These are phyloP conservation scores for Achroia grisella DNA, from an alignment of 1,140 invertebrate genomes.

Conservation along the genomic window DNA sequence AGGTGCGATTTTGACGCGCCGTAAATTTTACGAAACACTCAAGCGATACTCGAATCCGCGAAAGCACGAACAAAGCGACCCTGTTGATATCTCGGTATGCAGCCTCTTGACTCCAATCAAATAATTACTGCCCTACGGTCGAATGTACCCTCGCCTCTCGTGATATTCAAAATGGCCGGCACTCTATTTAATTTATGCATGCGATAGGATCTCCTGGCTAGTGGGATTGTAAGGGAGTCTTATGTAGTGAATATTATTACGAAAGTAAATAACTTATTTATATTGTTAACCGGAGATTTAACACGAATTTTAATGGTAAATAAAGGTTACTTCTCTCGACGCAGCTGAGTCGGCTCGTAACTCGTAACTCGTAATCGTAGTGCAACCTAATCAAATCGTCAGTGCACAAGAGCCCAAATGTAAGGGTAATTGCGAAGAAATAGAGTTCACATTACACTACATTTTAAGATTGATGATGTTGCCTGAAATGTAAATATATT, in stretches of 20 bases:
- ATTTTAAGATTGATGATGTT: no score
- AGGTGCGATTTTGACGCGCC: conserved; percentile 54
- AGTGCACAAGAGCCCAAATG: no score
- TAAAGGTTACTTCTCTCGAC: no score
- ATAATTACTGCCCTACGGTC: conserved; percentile 67
- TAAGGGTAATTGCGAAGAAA: no score
- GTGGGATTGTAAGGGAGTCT: neutral
- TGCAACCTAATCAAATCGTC: no score
- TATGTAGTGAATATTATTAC: no score
- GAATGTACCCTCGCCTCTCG: conserved; percentile 42
- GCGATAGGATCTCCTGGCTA: conserved; percentile 31
- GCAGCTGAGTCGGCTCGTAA: no score
- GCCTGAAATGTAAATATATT: conserved; percentile 3
- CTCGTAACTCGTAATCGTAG: neutral
- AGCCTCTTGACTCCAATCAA: conserved; percentile 71
- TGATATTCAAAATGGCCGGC: conserved; percentile 68
- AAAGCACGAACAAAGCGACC: conserved; percentile 51
- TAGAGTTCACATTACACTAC: no score
- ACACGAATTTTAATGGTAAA: no score
- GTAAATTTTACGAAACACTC: conserved; percentile 50
- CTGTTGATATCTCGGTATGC: conserved; percentile 56
- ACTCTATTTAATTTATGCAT: conserved; percentile 34
- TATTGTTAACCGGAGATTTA: no score
- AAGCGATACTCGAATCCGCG: conserved; percentile 27
- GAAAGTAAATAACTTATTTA: no score